These are phyloP conservation scores for Prionace glauca DNA, from an alignment of 2,797 vertebrate genomes.

Conservation along the genomic window DNA sequence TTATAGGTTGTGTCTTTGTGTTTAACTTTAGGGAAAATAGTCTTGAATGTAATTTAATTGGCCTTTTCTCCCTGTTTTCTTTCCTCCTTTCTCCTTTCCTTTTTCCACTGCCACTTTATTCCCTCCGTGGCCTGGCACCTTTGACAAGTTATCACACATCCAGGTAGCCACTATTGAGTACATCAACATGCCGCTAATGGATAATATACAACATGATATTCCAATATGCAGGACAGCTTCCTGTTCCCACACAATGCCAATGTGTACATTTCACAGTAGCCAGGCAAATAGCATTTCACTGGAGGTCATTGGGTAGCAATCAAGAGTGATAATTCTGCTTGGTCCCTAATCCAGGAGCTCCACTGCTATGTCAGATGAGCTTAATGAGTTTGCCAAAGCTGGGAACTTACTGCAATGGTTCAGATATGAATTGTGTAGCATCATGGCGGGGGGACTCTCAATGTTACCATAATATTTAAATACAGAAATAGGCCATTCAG, in stretches of 20 bases:
- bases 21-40: too few species aligned
- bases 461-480: background rate
- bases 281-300: background rate
- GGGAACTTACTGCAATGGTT: background rate
- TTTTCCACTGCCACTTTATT: background rate
- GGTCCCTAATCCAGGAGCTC: background rate
- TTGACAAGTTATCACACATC: background rate
- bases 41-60: background rate
- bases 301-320: background rate
- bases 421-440: background rate
- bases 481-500: background rate
- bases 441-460: background rate
- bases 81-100: background rate
- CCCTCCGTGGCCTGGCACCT: background rate
- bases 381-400: background rate
- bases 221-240: background rate
- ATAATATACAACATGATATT: background rate
- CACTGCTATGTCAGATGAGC: background rate
- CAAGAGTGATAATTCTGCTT: background rate
- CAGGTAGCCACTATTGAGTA: background rate
- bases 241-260: background rate
- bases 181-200: background rate
- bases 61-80: background rate
- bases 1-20: background rate
- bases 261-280: background rate